phyloP scores from a whole-genome alignment of 35 echinoderm and acorn worm genomes.

The Strongylocentrotus purpuratus region DNA sequence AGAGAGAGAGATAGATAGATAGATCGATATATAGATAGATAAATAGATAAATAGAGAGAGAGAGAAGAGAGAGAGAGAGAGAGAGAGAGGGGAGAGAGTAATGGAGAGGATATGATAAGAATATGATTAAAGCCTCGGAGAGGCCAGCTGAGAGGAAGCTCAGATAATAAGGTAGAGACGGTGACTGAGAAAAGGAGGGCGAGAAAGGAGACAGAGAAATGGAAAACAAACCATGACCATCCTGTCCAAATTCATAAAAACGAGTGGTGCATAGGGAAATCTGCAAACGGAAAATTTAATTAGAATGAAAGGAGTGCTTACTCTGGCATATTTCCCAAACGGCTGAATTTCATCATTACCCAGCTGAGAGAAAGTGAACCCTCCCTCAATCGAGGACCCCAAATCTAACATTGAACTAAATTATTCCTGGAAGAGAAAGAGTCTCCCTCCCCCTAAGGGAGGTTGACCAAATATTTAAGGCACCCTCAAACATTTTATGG shows the following conservation, averaged over 20 bases:
- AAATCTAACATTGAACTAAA: neutral
- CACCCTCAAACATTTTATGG: neutral
- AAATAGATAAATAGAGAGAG: neutral
- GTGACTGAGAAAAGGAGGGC: no score
- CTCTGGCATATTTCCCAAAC: neutral
- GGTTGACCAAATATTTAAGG: neutral
- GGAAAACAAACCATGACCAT: neutral
- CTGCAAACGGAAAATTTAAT: neutral
- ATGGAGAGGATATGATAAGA: neutral
- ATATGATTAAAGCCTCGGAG: no score
- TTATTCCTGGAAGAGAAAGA: neutral
- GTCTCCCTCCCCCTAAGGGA: neutral
- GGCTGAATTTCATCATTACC: neutral
- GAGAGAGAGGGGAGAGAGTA: neutral
- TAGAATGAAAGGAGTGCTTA: slow-evolving; percentile 2
- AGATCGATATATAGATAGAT: neutral
- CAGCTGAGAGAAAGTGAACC: neutral
- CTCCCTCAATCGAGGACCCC: neutral
- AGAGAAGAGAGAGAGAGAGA: neutral
- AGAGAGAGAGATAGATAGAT: neutral
- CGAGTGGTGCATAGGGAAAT: neutral
- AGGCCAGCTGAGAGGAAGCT: neutral
- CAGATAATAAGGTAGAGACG: no score
- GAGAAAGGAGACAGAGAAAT: neutral
- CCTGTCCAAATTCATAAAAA: slow-evolving; percentile 1